These are phyloP conservation scores for Romanomermis culicivorax DNA, from an alignment of 2,888 invertebrate species.

Conservation along the genomic window DNA sequence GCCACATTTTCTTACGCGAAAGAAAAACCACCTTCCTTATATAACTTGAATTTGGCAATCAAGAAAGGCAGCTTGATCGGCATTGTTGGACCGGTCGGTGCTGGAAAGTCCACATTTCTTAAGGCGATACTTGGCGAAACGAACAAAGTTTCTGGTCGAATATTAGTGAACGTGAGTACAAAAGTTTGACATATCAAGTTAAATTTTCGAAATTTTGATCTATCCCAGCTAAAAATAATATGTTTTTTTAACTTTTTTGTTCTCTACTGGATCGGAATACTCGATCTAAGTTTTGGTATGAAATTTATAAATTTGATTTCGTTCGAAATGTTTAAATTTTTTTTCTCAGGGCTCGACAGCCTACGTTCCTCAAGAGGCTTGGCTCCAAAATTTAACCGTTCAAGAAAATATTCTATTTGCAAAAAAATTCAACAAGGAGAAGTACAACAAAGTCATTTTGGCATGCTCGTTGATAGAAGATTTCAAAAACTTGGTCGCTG, in stretches of 20 bases:
- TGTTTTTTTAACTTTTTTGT: not conserved
- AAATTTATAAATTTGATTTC: too few relatives aligned
- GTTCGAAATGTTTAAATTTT: not conserved
- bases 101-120: conserved; percentile 45
- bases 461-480: conserved; percentile 30
- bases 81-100: conserved; percentile 33
- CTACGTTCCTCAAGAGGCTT: conserved; percentile 35
- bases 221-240: not conserved
- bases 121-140: conserved; percentile 71
- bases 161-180: conserved; percentile 4
- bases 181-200: not conserved
- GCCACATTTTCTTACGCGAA: not conserved
- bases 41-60: conserved; percentile 4
- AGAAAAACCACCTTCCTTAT: not conserved
- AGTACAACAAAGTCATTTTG: conserved; percentile 26
- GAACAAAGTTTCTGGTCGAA: conserved; percentile 34
- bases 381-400: conserved; percentile 10
- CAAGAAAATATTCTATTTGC: conserved; percentile 31
- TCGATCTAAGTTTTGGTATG: not conserved
- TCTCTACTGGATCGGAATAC: too few relatives aligned
- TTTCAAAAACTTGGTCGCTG: conserved; percentile 23
- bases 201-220: not conserved
- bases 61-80: conserved; percentile 28
- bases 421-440: conserved; percentile 13
- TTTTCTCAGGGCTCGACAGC: conserved; percentile 31